Evolutionary conservation across 2,888 invertebrate genomes (phyloP).

Genomic region (Eupithecia insigniata): DNA sequence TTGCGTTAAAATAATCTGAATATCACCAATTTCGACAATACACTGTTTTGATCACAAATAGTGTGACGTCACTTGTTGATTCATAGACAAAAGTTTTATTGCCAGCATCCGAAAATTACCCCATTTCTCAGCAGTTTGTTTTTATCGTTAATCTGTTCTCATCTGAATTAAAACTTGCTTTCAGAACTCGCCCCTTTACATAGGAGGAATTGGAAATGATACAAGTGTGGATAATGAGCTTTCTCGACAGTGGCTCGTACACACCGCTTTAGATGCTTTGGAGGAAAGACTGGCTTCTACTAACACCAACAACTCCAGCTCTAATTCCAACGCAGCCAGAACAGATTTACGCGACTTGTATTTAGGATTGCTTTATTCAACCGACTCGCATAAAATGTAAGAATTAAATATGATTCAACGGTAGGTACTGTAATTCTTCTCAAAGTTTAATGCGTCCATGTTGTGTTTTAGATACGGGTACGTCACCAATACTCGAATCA

Average conservation of each 20-base stretch:
- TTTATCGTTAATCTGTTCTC: too few relatives aligned
- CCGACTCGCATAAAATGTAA: slow-evolving; percentile 98
- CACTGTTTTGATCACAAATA: slow-evolving; percentile 13
- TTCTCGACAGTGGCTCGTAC: slow-evolving; percentile 96
- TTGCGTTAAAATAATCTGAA: neutral
- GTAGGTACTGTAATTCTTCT: neutral
- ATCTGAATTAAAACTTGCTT: slow-evolving; percentile 50
- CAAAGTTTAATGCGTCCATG: neutral
- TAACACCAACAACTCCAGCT: slow-evolving; percentile 72
- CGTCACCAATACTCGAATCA: slow-evolving; percentile 98
- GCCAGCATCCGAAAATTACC: slow-evolving; percentile 3
- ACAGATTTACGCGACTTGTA: slow-evolving; percentile 95
- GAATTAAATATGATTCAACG: neutral
- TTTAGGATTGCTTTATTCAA: slow-evolving; percentile 94
- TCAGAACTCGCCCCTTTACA: slow-evolving; percentile 96
- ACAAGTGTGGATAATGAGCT: slow-evolving; percentile 92
- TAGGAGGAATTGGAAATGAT: slow-evolving; percentile 83
- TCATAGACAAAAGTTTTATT: slow-evolving; percentile 15
- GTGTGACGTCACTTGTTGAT: slow-evolving; percentile 32
- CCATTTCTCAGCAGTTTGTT: slow-evolving; percentile 2
- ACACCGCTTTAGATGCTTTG: slow-evolving; percentile 94
- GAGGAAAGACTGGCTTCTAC: slow-evolving; percentile 89
- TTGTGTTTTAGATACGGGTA: slow-evolving; percentile 91
- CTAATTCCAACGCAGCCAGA: slow-evolving; percentile 83
- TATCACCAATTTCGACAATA: neutral